phyloP scores from a whole-genome alignment of 1,140 invertebrate species.

The Aphis craccivora region DNA sequence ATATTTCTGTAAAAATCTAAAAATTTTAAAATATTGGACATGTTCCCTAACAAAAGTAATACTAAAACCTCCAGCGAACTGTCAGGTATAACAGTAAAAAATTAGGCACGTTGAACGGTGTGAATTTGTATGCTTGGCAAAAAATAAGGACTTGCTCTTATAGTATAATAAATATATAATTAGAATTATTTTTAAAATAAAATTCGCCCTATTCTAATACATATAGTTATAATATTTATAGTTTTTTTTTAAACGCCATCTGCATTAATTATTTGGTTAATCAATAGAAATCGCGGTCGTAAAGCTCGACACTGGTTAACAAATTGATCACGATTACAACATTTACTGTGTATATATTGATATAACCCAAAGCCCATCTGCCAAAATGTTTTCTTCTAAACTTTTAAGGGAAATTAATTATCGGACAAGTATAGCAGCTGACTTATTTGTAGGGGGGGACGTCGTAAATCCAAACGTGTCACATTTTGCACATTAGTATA shows the following conservation, averaged over 20 bases:
- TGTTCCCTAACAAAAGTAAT: too few relatives aligned
- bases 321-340: neutral
- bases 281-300: neutral
- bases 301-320: neutral
- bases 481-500: neutral
- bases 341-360: neutral
- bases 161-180: neutral
- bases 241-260: neutral
- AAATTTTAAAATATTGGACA: too few relatives aligned
- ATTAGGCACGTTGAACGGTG: too few relatives aligned
- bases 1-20: too few relatives aligned
- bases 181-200: neutral
- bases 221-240: neutral
- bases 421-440: neutral
- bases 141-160: too few relatives aligned
- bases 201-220: neutral
- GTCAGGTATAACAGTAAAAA: too few relatives aligned
- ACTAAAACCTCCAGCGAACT: too few relatives aligned
- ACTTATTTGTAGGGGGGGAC: neutral
- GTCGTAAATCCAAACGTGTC: neutral
- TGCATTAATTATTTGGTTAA: neutral
- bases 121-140: too few relatives aligned
- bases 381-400: neutral
- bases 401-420: conserved; percentile 10
- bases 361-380: neutral